Percentiles rank a stretch among this genome's conserved stretches.
Conservation (phyloP, 2,797 vertebrate genomes). For the Ambastaia sidthimunki region DNA sequence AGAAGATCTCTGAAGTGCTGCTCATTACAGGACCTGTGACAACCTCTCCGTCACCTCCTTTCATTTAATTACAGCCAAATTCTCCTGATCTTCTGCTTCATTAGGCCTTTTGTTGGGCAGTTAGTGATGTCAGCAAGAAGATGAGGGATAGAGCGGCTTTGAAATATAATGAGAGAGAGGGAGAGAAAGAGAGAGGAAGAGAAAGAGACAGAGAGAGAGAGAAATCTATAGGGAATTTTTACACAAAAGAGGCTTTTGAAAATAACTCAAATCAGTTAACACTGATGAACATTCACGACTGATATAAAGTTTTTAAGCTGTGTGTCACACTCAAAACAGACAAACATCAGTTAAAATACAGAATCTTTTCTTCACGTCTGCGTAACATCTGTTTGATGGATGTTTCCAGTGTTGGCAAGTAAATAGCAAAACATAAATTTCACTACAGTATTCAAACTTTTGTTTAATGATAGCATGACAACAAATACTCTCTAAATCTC, state of each 20-base stretch:
- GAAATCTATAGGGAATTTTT: not conserved
- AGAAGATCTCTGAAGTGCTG: slow-evolving; percentile 57
- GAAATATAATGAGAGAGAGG: slow-evolving; percentile 47
- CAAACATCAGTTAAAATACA: no score
- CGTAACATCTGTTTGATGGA: no score
- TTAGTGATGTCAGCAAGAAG: slow-evolving; percentile 77
- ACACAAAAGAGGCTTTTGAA: not conserved
- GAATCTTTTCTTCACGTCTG: no score
- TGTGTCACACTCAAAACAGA: no score
- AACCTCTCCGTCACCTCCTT: slow-evolving; percentile 74
- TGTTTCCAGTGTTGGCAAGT: no score
- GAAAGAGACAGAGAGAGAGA: not conserved
- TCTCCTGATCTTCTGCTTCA: slow-evolving; percentile 77
- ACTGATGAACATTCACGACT: no score
- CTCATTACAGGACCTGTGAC: slow-evolving; percentile 69
- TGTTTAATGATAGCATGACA: no score
- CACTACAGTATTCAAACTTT: no score
- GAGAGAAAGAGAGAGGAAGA: slow-evolving; percentile 45
- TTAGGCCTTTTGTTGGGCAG: slow-evolving; percentile 80
- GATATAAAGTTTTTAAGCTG: no score
- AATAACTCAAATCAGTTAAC: no score
- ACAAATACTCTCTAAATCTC: no score
- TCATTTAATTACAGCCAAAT: slow-evolving; percentile 82
- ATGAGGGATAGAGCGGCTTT: slow-evolving; percentile 73
- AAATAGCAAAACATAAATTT: no score